Base-by-base conservation (phyloP, 2,888 invertebrate genomes). In the Thelaira solivaga region DNA sequence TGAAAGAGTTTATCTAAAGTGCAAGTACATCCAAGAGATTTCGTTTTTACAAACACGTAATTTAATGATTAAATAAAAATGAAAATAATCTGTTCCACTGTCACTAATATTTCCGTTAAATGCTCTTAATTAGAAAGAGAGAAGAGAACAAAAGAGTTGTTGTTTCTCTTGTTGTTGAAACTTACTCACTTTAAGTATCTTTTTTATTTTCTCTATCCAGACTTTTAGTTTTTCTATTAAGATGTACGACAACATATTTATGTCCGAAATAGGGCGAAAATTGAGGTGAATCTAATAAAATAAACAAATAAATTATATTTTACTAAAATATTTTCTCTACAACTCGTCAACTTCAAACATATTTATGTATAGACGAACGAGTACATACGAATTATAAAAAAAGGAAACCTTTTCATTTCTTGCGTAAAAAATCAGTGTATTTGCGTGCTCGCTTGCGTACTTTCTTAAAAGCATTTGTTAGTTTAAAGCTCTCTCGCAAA, bases 371-470 rank as follows among this genome's bases (percentile, higher is more conserved):
- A n/a, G n/a, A n/a, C n/a, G n/a, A n/a, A n/a, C n/a, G n/a, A n/a
- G n/a, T n/a, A n/a, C n/a, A n/a, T n/a, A n/a, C n/a, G n/a, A 39
- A 39, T 1, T 13, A 6, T 39, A 1, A 13, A 6, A 5, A 39
- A 6, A 13, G 13, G 16, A 13, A 39, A 13, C 6, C 36, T 84
- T 26, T 26, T 26, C 84, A 88, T 82, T 89, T 88, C 81, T 88
- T 89, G 82, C 88, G 88, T 80, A 89, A 82, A 77, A 88, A 88
- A 47, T 88, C 88, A 45, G 89, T 87, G 84, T 86, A 89, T 84
- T 89, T 89, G 82, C 88, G 87, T 81, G 89, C 89, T 77, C 89
- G 87, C 82, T 86, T 89, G 81, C 89, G 86, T 68, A 89, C 88
- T 77, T 84, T 83, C 76, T 85, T 87, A 16, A 88, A 82, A 69